phyloP scores from a whole-genome alignment of 2,797 vertebrate species.

The Spondyliosoma cantharus region DNA sequence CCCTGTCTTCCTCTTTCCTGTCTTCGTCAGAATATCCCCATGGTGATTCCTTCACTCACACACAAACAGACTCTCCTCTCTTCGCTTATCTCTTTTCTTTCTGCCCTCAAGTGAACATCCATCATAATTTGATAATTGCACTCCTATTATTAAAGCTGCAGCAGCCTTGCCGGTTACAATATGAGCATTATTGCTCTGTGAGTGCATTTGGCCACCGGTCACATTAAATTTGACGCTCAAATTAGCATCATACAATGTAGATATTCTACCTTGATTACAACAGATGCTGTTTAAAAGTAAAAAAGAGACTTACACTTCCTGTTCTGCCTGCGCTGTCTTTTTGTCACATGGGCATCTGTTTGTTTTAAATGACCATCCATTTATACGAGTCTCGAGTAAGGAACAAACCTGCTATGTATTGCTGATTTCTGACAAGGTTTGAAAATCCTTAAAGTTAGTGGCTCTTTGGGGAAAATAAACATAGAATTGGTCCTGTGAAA shows the following conservation, averaged over 20 bases:
- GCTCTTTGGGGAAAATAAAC: background rate
- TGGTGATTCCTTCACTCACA: conserved; percentile 57
- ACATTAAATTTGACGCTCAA: background rate
- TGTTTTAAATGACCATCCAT: conserved; percentile 6
- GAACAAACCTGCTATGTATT: conserved; percentile 7
- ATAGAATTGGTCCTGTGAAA: background rate
- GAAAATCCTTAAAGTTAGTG: background rate
- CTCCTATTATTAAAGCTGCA: conserved; percentile 34
- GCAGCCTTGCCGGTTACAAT: conserved; percentile 14
- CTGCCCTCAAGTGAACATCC: conserved; percentile 33
- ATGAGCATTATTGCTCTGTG: background rate
- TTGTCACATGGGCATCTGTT: background rate
- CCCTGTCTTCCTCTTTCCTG: conserved; percentile 45
- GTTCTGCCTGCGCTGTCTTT: conserved; percentile 7
- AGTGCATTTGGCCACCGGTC: background rate
- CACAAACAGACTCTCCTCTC: conserved; percentile 46
- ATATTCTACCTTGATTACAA: background rate
- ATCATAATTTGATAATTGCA: conserved; percentile 59
- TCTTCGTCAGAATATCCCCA: conserved; percentile 58
- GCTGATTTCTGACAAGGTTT: conserved; percentile 18
- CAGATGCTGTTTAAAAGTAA: background rate
- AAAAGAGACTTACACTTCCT: background rate
- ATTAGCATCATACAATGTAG: background rate
- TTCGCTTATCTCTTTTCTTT: conserved; percentile 15
- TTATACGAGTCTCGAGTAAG: conserved; percentile 2